Conservation (phyloP, 2,113 vertebrate genomes). For the Columba janthina region DNA sequence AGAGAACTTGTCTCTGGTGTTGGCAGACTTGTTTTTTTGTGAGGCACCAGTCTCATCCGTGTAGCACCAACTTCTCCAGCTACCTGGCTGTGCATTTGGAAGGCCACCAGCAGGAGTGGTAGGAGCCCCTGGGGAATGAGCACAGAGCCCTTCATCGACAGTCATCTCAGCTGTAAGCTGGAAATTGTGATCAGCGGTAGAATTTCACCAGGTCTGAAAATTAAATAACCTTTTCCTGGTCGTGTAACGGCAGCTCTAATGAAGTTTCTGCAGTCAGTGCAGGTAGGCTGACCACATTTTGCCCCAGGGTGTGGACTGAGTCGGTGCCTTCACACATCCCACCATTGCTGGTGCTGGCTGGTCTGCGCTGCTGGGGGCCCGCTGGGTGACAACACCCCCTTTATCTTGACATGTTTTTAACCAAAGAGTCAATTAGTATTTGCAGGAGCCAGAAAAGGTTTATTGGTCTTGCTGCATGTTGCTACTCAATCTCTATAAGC, state of each 20-base stretch:
- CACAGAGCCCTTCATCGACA: not conserved
- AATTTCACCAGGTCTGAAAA: not conserved
- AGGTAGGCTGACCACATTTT: not conserved
- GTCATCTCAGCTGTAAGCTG: not conserved
- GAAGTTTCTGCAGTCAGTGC: not conserved
- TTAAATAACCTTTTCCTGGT: not conserved
- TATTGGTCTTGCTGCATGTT: not conserved
- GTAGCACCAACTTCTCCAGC: not conserved
- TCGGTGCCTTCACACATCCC: not conserved
- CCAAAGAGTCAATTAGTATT: not conserved
- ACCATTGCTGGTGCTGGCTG: not conserved
- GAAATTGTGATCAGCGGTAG: not conserved
- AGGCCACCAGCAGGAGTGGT: not conserved
- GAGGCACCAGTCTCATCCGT: not conserved
- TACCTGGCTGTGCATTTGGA: rapidly evolving
- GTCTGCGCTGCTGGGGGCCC: not conserved
- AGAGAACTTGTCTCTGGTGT: not conserved
- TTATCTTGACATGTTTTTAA: not conserved
- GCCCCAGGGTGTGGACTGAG: rapidly evolving
- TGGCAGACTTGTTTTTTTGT: not conserved
- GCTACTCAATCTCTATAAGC: rapidly evolving
- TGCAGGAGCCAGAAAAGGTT: not conserved
- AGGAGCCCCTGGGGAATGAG: not conserved
- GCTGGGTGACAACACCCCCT: not conserved
- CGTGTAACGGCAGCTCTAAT: rapidly evolving